Evolutionary conservation across 2,888 invertebrate species (phyloP).

Genomic region (Brachypterus glaber): DNA sequence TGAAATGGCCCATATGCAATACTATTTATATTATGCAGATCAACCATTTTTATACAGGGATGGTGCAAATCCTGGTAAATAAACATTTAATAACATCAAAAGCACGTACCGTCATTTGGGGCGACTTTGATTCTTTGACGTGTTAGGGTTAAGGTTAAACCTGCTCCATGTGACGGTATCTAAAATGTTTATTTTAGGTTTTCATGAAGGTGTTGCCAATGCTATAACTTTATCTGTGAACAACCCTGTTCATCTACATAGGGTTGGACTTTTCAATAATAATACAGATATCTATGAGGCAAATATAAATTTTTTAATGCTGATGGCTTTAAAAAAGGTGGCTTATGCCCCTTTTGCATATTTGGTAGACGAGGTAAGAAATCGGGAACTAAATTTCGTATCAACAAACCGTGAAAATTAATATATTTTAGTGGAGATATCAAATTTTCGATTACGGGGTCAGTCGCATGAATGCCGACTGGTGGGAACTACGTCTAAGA

Average conservation of each 20-base stretch:
- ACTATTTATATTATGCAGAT: slow-evolving; percentile 68
- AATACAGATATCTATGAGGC: slow-evolving; percentile 56
- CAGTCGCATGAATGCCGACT: slow-evolving; percentile 58
- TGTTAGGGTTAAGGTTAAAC: too few species aligned
- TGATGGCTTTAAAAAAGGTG: slow-evolving; percentile 68
- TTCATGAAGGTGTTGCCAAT: slow-evolving; percentile 79
- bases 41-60: slow-evolving; percentile 67
- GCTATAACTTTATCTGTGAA: slow-evolving; percentile 67
- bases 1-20: slow-evolving; percentile 76
- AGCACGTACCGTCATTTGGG: not conserved
- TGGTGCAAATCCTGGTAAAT: slow-evolving; percentile 73
- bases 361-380: slow-evolving; percentile 68
- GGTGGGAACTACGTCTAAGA: slow-evolving; percentile 66
- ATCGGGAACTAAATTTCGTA: too few species aligned
- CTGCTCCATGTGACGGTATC: too few species aligned
- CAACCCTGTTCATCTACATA: slow-evolving; percentile 65
- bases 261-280: slow-evolving; percentile 62
- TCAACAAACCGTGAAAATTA: too few species aligned
- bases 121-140: slow-evolving; percentile 1
- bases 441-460: slow-evolving; percentile 66
- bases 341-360: slow-evolving; percentile 72
- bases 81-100: slow-evolving; percentile 4
- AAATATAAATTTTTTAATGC: slow-evolving; percentile 69
- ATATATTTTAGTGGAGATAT: slow-evolving; percentile 71
- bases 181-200: slow-evolving; percentile 49